Conservation (phyloP, 2,888 invertebrate genomes). For the Ophion slaviceki region DNA sequence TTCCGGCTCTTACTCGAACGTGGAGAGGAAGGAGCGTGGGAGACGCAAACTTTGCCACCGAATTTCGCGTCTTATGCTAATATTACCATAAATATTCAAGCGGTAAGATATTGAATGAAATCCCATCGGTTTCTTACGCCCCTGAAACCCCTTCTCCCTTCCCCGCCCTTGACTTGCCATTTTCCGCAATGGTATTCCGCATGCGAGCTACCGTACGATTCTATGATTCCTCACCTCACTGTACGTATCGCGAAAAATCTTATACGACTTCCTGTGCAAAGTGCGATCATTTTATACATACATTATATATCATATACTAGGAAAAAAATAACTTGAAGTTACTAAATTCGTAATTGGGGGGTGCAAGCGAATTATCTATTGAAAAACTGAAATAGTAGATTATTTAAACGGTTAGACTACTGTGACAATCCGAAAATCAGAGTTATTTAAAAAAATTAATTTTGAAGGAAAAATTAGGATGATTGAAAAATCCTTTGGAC, state of each 20-base stretch:
- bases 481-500: no score
- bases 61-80: constrained; percentile 27
- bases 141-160: not conserved
- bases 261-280: not conserved
- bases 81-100: constrained; percentile 29
- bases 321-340: no score
- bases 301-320: not conserved
- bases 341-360: no score
- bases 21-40: not conserved
- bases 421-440: no score
- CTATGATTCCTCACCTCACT: not conserved
- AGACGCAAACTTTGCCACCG: constrained; percentile 14
- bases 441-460: no score
- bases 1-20: constrained; percentile 12
- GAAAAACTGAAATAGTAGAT: no score
- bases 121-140: constrained; percentile 18
- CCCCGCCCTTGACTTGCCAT: not conserved
- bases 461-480: no score
- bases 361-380: no score
- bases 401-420: no score
- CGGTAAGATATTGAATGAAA: constrained; percentile 30
- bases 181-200: not conserved
- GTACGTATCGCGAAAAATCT: not conserved
- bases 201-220: no score
- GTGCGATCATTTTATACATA: not conserved